Evolutionary conservation across 2,888 invertebrate species (phyloP), one percentile per base, ranked within the genome.

Genomic region (Drosophila colorata): DNA sequence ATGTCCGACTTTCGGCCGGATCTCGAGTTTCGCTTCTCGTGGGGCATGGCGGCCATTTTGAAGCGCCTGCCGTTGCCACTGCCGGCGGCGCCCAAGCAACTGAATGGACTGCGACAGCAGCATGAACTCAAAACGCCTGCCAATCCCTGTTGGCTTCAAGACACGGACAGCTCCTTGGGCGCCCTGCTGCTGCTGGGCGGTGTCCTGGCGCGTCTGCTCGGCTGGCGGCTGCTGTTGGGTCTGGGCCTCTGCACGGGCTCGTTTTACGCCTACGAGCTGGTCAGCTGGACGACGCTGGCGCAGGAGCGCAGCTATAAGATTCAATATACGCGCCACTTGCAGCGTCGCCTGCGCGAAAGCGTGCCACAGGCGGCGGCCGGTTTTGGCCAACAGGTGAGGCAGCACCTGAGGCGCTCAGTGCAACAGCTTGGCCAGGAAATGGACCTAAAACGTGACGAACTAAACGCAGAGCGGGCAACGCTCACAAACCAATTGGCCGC

Each of bases 1-100:
- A 99, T 98, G 93, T 96, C 97, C 0, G 98, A 98, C 93, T 99
- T 99, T 93, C 95, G 96, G 79, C 98, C 99, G 93, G 98, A 99
- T 93, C 94, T 99, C 52, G 96, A 98, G 80, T 99, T 99, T 91
- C 95, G 97, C 89, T 98, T 98, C 92, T 97, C 98, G 0, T 97
- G 98, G 95, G 98, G 98, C 46, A 94, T 98, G 82, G 96, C 95
- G 0, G 95, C 97, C 20, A 94, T 99, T 87, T 96, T 99, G 73
- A 96, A 96, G 86, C 94, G 96, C 76, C 92, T 94, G 78, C 89
- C 93, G 63, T 91, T 92, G 74, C 86, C 55, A 67, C 16, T 93
- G 92, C 79, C 25, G 20, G 41, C 23, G 35, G 25, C 40, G 16
- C 38, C 38, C 6, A 65, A 58, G 37, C 64, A 74, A 38, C 59